Evolutionary conservation across 2,113 vertebrate genomes (phyloP).

Genomic region (Daphoenositta chrysoptera): DNA sequence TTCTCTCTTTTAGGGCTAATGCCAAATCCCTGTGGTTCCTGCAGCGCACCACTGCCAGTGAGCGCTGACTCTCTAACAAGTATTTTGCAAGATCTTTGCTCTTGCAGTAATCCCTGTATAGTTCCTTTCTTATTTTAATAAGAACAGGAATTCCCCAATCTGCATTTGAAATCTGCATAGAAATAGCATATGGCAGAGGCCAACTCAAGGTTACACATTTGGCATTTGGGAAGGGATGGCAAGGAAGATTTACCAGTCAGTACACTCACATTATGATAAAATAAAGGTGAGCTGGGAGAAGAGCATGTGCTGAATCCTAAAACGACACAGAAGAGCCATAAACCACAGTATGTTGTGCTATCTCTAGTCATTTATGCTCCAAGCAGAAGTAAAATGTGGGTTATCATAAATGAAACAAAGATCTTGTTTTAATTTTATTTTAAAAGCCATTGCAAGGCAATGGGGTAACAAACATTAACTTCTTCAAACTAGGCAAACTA

Average conservation of each 20-base stretch:
- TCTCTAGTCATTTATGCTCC: background rate
- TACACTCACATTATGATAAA: conserved; percentile 19
- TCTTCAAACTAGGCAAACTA: background rate
- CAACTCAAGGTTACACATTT: conserved; percentile 22
- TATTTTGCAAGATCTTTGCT: background rate
- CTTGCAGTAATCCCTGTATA: background rate
- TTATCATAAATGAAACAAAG: background rate
- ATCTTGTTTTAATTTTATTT: conserved; percentile 27
- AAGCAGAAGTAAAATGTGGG: background rate
- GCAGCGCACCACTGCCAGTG: background rate
- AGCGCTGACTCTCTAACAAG: background rate
- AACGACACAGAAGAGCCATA: background rate
- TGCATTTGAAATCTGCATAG: background rate
- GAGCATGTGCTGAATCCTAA: conserved; percentile 6
- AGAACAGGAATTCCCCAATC: background rate
- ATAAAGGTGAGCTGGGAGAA: conserved; percentile 4
- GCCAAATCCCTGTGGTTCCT: background rate
- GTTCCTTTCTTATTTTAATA: background rate
- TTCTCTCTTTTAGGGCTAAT: background rate
- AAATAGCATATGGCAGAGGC: background rate
- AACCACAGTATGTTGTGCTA: background rate
- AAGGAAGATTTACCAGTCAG: conserved; percentile 10
- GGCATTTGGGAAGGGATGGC: conserved; percentile 7
- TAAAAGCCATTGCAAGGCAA: background rate
- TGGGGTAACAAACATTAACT: background rate